A percentile compares a stretch with the other conserved stretches of the same genome.
These are phyloP conservation scores for Cryptus viduatorius DNA, from an alignment of 2,888 invertebrate genomes.

Conservation along the genomic window DNA sequence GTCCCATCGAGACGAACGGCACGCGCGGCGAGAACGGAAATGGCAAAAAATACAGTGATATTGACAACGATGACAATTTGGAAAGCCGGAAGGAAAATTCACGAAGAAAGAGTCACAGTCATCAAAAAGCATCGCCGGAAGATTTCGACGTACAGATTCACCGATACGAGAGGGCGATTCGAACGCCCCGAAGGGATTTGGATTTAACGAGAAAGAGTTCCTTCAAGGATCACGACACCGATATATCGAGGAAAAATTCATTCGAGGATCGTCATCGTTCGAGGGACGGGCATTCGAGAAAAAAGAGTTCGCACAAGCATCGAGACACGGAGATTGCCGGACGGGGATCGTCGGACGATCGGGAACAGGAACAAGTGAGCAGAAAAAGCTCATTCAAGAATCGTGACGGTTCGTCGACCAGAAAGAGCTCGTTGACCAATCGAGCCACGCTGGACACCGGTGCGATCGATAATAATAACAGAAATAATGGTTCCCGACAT, in stretches of 20 bases:
- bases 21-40: slow-evolving; percentile 53
- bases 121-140: slow-evolving; percentile 68
- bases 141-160: slow-evolving; percentile 78
- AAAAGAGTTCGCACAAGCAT: slow-evolving; percentile 50
- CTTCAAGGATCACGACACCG: slow-evolving; percentile 69
- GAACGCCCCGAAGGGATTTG: slow-evolving; percentile 71
- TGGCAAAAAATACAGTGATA: slow-evolving; percentile 65
- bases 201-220: slow-evolving; percentile 71
- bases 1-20: slow-evolving; percentile 28
- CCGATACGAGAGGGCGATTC: slow-evolving; percentile 75
- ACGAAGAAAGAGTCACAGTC: slow-evolving; percentile 37
- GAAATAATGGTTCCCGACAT: slow-evolving; percentile 39
- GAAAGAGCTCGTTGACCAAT: slow-evolving; percentile 64
- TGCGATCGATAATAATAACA: slow-evolving; percentile 7
- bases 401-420: slow-evolving; percentile 65
- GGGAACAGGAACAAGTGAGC: slow-evolving; percentile 63
- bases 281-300: slow-evolving; percentile 51
- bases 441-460: slow-evolving; percentile 40
- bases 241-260: slow-evolving; percentile 72
- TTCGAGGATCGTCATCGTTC: slow-evolving; percentile 70
- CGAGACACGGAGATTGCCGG: slow-evolving; percentile 64
- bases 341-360: slow-evolving; percentile 69
- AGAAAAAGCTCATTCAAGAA: slow-evolving; percentile 53
- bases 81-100: slow-evolving; percentile 73
- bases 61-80: slow-evolving; percentile 69